These are phyloP conservation scores for Onychomys torridus DNA, from an alignment of 2,797 vertebrate species.

Conservation along the genomic window DNA sequence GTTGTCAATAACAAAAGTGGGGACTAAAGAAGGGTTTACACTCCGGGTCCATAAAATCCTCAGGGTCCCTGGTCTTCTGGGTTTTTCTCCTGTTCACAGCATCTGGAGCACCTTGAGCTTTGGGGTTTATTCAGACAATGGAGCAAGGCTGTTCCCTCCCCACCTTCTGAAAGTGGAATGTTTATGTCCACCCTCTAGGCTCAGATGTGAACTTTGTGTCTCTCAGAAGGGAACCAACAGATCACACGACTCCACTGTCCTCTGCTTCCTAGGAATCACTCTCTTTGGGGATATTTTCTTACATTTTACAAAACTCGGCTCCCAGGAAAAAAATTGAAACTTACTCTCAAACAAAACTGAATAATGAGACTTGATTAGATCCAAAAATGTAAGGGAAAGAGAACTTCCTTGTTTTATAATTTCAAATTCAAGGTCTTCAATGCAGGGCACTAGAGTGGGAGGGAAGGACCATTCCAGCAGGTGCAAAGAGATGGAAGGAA, in stretches of 20 bases:
- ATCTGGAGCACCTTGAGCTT: neutral
- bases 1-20: neutral
- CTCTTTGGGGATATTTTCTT: conserved; percentile 28
- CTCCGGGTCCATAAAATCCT: neutral
- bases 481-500: neutral
- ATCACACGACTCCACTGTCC: neutral
- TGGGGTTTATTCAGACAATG: neutral
- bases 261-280: neutral
- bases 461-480: neutral
- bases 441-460: neutral
- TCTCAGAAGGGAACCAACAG: neutral
- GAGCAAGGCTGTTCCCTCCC: neutral
- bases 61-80: neutral
- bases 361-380: conserved; percentile 63
- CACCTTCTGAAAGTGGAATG: neutral
- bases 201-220: neutral
- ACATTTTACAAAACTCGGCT: conserved; percentile 17
- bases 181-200: neutral
- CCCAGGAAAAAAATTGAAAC: neutral
- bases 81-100: neutral
- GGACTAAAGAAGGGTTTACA: neutral
- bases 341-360: conserved; percentile 52
- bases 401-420: conserved; percentile 54
- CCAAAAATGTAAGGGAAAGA: conserved; percentile 58
- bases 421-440: conserved; percentile 59